phyloP scores from a whole-genome alignment of 2,113 vertebrate genomes.

The Oophaga pumilio region DNA sequence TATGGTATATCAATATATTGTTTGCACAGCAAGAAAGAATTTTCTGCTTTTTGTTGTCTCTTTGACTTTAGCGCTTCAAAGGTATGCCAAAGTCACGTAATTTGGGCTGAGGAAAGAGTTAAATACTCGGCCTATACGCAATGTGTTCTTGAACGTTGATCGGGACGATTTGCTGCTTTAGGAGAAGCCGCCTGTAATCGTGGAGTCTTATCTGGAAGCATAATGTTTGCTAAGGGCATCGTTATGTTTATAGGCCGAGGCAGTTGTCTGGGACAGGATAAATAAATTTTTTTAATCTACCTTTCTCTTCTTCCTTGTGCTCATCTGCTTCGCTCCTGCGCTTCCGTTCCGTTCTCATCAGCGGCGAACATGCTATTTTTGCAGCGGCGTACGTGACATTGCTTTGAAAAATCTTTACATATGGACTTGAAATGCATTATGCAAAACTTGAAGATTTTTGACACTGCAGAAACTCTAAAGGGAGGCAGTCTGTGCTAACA shows the following conservation, averaged over 20 bases:
- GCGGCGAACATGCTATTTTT: constrained; percentile 71
- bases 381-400: constrained; percentile 71
- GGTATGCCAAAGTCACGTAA: not conserved
- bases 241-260: constrained; percentile 45
- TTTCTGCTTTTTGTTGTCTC: not conserved
- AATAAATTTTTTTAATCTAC: constrained; percentile 63
- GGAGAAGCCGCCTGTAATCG: not conserved
- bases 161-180: not conserved
- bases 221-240: constrained; percentile 54
- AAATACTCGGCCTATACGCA: not conserved
- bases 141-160: not conserved
- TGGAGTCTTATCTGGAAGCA: constrained; percentile 28
- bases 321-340: constrained; percentile 32
- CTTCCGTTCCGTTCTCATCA: constrained; percentile 51
- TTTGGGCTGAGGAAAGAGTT: not conserved
- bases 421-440: constrained; percentile 84
- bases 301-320: constrained; percentile 38
- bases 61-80: not conserved
- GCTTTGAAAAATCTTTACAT: constrained; percentile 80
- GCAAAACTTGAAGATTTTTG: constrained; percentile 84
- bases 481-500: constrained; percentile 84
- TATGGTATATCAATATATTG: not conserved
- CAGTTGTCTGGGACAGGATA: constrained; percentile 53
- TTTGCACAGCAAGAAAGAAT: not conserved
- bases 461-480: constrained; percentile 79